These are phyloP conservation scores for Cinara cedri DNA, from an alignment of 2,888 invertebrate species.

Conservation along the genomic window DNA sequence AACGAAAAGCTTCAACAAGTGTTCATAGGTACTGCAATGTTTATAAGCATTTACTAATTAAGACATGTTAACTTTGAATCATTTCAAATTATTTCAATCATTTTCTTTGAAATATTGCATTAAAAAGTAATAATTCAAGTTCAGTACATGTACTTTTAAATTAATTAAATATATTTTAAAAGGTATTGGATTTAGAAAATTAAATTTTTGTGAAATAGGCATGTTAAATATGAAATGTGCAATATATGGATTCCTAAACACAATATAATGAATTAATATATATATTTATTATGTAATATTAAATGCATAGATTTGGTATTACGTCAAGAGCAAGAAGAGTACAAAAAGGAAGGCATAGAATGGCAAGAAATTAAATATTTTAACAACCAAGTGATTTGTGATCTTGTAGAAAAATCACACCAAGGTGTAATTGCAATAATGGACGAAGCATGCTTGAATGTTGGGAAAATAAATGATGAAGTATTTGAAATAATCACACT, in stretches of 20 bases:
- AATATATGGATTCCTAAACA: too few relatives aligned
- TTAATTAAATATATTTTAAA: too few relatives aligned
- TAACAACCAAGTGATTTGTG: constrained; percentile 96
- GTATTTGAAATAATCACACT: constrained; percentile 60
- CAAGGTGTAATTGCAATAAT: constrained; percentile 88
- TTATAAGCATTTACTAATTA: too few relatives aligned
- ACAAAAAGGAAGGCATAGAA: constrained; percentile 90
- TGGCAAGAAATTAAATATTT: constrained; percentile 96
- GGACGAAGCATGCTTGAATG: constrained; percentile 96
- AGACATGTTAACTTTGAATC: too few relatives aligned
- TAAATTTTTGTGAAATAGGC: too few relatives aligned
- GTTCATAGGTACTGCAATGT: constrained; percentile 76
- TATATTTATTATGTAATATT: constrained; percentile 56
- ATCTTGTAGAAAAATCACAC: constrained; percentile 91
- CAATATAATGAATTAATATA: not conserved
- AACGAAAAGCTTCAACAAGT: constrained; percentile 98
- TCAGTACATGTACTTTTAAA: too few relatives aligned
- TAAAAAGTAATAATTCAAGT: too few relatives aligned
- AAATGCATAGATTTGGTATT: constrained; percentile 81
- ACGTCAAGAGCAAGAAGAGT: constrained; percentile 98
- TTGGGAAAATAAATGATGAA: constrained; percentile 84
- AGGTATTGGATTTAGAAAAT: too few relatives aligned
- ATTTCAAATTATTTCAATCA: too few relatives aligned
- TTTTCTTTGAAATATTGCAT: too few relatives aligned
- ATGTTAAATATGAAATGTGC: too few relatives aligned